A percentile compares a stretch with the other conserved stretches of the same genome.
Conservation (phyloP, 2,888 invertebrate species). For the Caenorhabditis angaria region DNA sequence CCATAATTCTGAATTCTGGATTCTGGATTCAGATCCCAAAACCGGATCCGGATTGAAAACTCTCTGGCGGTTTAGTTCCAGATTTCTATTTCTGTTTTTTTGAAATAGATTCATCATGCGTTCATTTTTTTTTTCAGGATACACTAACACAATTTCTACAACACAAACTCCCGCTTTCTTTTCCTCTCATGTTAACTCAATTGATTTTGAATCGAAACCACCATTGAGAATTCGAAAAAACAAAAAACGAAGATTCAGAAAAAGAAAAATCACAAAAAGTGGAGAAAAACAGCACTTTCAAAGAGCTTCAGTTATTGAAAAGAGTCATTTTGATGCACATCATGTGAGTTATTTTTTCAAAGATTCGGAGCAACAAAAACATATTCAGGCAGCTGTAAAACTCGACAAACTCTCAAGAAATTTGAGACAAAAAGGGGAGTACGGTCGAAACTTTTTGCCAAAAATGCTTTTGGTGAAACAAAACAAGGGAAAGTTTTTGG, state of each 20-base stretch:
- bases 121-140: background rate
- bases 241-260: slow-evolving; percentile 19
- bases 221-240: slow-evolving; percentile 16
- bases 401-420: slow-evolving; percentile 29
- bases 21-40: too few species aligned
- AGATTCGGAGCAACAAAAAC: too few species aligned
- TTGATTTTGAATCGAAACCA: slow-evolving; percentile 23
- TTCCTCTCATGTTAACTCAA: slow-evolving; percentile 27
- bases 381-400: slow-evolving; percentile 33
- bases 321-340: slow-evolving; percentile 27
- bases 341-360: slow-evolving; percentile 15
- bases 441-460: slow-evolving; percentile 20
- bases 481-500: slow-evolving; percentile 36
- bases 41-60: too few species aligned
- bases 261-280: slow-evolving; percentile 27
- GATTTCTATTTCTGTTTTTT: too few species aligned
- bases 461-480: slow-evolving; percentile 42
- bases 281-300: slow-evolving; percentile 26
- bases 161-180: slow-evolving; percentile 27
- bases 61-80: too few species aligned
- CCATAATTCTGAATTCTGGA: too few species aligned
- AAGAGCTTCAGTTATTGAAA: slow-evolving; percentile 26
- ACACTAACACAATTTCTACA: background rate
- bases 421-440: slow-evolving; percentile 36
- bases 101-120: too few species aligned